Evolutionary conservation across 2,888 invertebrate genomes (phyloP).

Genomic region (Nephrocerus scutellatus): DNA sequence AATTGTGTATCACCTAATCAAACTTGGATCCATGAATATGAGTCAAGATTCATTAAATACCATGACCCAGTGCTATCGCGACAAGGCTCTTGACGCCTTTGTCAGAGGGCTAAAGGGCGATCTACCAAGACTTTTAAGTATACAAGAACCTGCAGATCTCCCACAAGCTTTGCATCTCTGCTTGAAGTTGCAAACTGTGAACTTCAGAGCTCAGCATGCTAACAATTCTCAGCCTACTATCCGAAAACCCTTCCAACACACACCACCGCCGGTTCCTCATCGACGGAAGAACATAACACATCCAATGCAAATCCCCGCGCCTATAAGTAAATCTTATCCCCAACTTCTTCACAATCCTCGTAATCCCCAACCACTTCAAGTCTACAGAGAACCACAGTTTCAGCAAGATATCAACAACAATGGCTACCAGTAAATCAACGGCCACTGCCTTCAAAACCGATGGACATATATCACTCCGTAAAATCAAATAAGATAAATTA

Average conservation of each 20-base stretch:
- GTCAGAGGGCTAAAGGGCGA: too few relatives aligned
- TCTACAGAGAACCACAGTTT: too few relatives aligned
- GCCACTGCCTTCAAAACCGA: too few relatives aligned
- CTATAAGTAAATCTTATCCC: conserved; percentile 12
- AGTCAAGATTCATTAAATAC: conserved; percentile 10
- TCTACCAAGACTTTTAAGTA: too few relatives aligned
- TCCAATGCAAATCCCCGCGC: conserved; percentile 5
- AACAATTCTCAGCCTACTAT: too few relatives aligned
- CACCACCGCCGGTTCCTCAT: conserved; percentile 9
- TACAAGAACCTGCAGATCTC: too few relatives aligned
- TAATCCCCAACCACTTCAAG: conserved; percentile 7
- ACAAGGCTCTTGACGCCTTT: conserved; percentile 1
- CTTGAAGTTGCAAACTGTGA: too few relatives aligned
- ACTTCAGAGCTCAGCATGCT: too few relatives aligned
- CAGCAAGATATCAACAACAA: conserved; percentile 6
- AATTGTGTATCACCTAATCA: conserved; percentile 7
- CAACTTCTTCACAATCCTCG: conserved; percentile 12
- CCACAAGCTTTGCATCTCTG: too few relatives aligned
- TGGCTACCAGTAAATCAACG: too few relatives aligned
- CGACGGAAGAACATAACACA: conserved; percentile 1
- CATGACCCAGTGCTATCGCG: conserved; percentile 8
- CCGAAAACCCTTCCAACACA: too few relatives aligned
- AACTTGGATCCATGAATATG: conserved; percentile 10
- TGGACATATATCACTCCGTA: conserved; percentile 1
- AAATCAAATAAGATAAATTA: conserved; percentile 3